Evolutionary conservation across 2,797 vertebrate species (phyloP).

Genomic region (Xerus rutilus): DNA sequence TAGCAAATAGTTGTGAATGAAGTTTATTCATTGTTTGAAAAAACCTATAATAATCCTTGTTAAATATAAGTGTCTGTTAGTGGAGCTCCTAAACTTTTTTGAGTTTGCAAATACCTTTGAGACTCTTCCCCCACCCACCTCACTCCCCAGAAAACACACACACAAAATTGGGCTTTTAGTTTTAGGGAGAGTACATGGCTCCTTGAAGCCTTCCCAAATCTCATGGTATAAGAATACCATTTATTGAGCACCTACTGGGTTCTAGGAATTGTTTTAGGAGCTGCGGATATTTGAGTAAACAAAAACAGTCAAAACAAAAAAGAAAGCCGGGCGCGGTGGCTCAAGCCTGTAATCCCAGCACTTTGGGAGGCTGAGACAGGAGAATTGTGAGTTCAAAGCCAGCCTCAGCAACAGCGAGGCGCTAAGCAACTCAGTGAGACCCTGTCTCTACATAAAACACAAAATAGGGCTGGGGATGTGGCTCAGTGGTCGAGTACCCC

Average conservation of each 20-base stretch:
- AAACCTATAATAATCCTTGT: slow-evolving; percentile 3
- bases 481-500: too few species aligned
- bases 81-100: neutral
- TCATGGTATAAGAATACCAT: neutral
- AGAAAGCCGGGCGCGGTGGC: too few species aligned
- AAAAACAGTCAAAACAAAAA: neutral
- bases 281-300: neutral
- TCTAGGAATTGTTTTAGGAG: neutral
- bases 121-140: too few species aligned
- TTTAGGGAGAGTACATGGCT: neutral
- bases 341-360: too few species aligned
- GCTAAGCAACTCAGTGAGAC: too few species aligned
- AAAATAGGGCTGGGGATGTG: too few species aligned
- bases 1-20: slow-evolving; percentile 25
- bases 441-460: too few species aligned
- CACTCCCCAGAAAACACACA: too few species aligned
- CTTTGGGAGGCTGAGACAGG: too few species aligned
- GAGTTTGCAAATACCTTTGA: slow-evolving; percentile 6
- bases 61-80: neutral
- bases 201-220: neutral
- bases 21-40: slow-evolving; percentile 31
- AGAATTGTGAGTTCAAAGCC: too few species aligned
- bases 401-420: too few species aligned
- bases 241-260: neutral
- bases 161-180: neutral